These are phyloP conservation scores for Poecilia picta DNA, from an alignment of 2,797 vertebrate species.

Conservation along the genomic window DNA sequence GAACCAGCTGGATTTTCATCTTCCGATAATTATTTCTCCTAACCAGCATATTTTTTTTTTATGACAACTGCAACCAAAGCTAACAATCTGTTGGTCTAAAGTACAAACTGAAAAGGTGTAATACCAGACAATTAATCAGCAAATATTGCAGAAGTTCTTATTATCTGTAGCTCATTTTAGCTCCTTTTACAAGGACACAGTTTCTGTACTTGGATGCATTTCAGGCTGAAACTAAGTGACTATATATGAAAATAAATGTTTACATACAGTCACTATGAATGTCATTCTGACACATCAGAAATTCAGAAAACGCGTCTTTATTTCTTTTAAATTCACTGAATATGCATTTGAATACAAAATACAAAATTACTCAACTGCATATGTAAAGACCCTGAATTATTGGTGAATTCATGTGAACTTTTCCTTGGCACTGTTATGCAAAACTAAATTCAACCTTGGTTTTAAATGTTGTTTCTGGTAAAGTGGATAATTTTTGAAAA, in stretches of 20 bases:
- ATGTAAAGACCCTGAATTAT: not conserved
- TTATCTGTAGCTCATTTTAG: not conserved
- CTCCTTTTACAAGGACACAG: not conserved
- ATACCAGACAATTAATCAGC: not conserved
- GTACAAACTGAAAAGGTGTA: not conserved
- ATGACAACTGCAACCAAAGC: not conserved
- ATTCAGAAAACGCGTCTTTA: not conserved
- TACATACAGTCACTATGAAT: not conserved
- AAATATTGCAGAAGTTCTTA: not conserved
- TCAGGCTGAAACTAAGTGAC: conserved; percentile 10
- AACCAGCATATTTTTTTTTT: not conserved
- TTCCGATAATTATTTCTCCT: not conserved
- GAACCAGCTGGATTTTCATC: not conserved
- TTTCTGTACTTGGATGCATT: not conserved
- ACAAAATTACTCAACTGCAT: not conserved
- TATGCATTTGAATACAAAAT: not conserved
- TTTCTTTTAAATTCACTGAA: not conserved
- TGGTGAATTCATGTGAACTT: not conserved
- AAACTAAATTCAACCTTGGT: conserved; percentile 7
- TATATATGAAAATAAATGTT: not conserved
- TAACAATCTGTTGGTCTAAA: not conserved
- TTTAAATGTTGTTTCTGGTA: conserved; percentile 2
- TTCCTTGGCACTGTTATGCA: not conserved
- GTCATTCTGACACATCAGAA: not conserved
- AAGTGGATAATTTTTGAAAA: conserved; percentile 9